Evolutionary conservation across 2,113 vertebrate genomes (phyloP).

Genomic region (Scytalopus superciliaris): DNA sequence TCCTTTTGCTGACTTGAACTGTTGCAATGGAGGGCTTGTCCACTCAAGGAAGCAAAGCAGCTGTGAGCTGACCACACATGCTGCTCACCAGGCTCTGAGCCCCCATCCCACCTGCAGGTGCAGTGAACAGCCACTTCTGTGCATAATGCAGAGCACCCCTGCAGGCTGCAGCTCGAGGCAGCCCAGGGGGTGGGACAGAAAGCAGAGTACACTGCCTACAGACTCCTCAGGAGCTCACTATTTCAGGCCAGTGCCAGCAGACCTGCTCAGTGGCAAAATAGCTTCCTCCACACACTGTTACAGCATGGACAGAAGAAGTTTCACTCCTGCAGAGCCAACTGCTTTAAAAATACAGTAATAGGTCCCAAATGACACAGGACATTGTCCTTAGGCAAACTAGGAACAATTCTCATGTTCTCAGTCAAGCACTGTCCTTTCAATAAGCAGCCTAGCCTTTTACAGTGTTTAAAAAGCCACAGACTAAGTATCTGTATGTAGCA

Average conservation of each 20-base stretch:
- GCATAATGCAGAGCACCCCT: accelerated
- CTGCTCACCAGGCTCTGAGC: neutral
- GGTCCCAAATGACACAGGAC: neutral
- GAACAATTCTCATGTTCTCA: neutral
- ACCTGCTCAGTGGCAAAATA: neutral
- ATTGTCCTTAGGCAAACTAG: neutral
- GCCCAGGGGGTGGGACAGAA: accelerated
- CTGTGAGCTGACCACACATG: accelerated
- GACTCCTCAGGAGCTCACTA: accelerated
- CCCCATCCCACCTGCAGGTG: accelerated
- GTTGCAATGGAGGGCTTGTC: neutral
- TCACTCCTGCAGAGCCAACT: neutral
- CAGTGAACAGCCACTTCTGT: accelerated
- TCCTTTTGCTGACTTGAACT: neutral
- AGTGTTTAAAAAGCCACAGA: neutral
- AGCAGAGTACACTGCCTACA: neutral
- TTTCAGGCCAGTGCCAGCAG: accelerated
- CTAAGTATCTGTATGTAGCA: neutral
- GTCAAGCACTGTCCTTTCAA: neutral
- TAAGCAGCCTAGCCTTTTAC: neutral
- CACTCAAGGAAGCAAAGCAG: accelerated
- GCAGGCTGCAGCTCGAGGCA: accelerated
- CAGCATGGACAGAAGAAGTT: neutral
- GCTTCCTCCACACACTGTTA: accelerated
- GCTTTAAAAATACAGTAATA: neutral